A percentile compares a stretch with the other conserved stretches of the same genome.
phyloP scores from a whole-genome alignment of 2,888 invertebrate species.

The Mantis religiosa region DNA sequence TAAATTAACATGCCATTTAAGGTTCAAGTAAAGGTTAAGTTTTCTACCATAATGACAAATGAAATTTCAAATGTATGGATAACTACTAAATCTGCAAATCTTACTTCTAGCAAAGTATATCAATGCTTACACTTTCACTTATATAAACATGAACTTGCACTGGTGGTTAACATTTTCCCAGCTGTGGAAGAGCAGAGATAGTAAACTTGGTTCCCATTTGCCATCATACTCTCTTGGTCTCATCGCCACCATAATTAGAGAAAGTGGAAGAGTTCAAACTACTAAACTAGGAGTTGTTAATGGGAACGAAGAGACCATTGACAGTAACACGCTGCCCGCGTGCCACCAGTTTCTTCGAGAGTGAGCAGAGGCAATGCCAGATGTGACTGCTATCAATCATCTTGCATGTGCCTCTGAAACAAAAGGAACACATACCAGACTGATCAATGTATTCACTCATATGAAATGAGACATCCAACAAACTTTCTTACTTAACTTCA shows the following conservation, averaged over 20 bases:
- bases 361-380: conserved; percentile 27
- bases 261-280: background rate
- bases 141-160: background rate
- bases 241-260: background rate
- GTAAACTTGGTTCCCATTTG: conserved; percentile 11
- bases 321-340: background rate
- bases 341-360: background rate
- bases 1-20: too few species aligned
- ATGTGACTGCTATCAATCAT: conserved; percentile 41
- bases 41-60: too few species aligned
- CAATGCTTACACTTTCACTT: background rate
- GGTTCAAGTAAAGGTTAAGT: too few species aligned
- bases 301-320: background rate
- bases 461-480: background rate
- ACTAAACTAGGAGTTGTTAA: background rate
- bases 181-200: background rate
- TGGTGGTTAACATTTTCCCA: conserved; percentile 6
- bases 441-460: conserved; percentile 41
- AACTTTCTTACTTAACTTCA: background rate
- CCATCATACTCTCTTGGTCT: conserved; percentile 8
- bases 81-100: background rate
- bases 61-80: background rate
- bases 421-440: conserved; percentile 52
- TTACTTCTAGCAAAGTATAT: background rate
- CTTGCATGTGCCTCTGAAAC: conserved; percentile 86